Conservation (phyloP, 2,888 invertebrate genomes). For the Drosophila maculinotata region DNA sequence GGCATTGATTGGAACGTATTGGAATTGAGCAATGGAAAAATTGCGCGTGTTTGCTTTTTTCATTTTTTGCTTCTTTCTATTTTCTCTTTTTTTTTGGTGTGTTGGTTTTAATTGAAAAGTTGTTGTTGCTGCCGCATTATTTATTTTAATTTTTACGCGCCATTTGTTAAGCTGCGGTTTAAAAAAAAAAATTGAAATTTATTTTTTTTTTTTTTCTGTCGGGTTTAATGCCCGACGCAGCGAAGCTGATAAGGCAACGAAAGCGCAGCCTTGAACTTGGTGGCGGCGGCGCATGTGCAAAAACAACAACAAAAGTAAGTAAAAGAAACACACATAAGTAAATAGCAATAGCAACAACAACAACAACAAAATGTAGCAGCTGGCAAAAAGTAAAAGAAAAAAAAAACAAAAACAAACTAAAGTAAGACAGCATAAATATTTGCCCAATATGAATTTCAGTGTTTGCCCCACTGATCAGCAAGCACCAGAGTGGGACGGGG, state of each 20-base stretch:
- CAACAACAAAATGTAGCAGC: conserved; percentile 40
- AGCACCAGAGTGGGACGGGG: too few species aligned
- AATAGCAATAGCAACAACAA: conserved; percentile 45
- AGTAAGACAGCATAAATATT: conserved; percentile 74
- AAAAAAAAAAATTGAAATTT: conserved; percentile 10
- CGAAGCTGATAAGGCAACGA: conserved; percentile 61
- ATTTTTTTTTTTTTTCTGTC: conserved; percentile 22
- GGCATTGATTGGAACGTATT: conserved; percentile 35
- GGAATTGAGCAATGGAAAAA: conserved; percentile 28
- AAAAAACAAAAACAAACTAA: too few species aligned
- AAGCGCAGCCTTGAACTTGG: conserved; percentile 76
- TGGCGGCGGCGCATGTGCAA: conserved; percentile 46
- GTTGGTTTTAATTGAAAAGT: conserved; percentile 43
- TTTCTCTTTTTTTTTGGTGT: conserved; percentile 21
- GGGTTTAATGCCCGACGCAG: conserved; percentile 65
- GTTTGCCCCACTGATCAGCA: conserved; percentile 60
- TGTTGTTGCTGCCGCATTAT: conserved; percentile 48
- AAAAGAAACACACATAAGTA: conserved; percentile 55
- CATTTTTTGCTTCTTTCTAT: conserved; percentile 9
- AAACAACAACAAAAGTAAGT: conserved; percentile 30
- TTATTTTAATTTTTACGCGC: conserved; percentile 57
- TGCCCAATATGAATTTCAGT: conserved; percentile 53
- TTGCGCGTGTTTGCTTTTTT: conserved; percentile 6
- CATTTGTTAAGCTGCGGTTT: conserved; percentile 58
- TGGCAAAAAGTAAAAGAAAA: conserved; percentile 40